These are phyloP conservation scores for Heliothis virescens DNA, from an alignment of 1,140 invertebrate species.

Conservation along the genomic window DNA sequence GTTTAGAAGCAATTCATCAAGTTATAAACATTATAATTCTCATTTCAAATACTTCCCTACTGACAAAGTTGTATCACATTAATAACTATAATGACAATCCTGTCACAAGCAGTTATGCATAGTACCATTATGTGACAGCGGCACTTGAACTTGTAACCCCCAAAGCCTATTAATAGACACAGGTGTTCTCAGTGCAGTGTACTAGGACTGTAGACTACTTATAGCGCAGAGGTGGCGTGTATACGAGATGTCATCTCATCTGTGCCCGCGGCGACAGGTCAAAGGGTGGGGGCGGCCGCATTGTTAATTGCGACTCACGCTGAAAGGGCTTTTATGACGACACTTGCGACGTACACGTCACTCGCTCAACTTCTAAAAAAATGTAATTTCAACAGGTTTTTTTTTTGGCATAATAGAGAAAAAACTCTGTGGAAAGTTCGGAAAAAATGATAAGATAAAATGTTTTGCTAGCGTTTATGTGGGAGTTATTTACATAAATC, in stretches of 20 bases:
- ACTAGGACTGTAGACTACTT: neutral
- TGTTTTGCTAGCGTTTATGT: neutral
- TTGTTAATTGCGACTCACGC: slow-evolving; percentile 79
- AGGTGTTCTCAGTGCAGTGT: slow-evolving; percentile 27
- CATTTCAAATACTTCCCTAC: too few relatives aligned
- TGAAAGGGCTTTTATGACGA: slow-evolving; percentile 80
- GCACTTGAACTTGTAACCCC: slow-evolving; percentile 40
- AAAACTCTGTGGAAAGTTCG: slow-evolving; percentile 19
- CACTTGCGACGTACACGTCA: slow-evolving; percentile 59
- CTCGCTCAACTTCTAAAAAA: slow-evolving; percentile 31
- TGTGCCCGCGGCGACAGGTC: slow-evolving; percentile 74
- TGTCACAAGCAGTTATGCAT: neutral
- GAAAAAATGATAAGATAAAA: slow-evolving; percentile 29
- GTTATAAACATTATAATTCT: too few relatives aligned
- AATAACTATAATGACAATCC: neutral
- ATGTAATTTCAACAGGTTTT: slow-evolving; percentile 46
- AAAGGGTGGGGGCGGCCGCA: slow-evolving; percentile 75
- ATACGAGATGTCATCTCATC: slow-evolving; percentile 71
- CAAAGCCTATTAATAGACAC: slow-evolving; percentile 35
- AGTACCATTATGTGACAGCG: slow-evolving; percentile 11
- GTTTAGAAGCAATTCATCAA: too few relatives aligned
- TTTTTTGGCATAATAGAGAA: slow-evolving; percentile 35
- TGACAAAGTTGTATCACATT: neutral
- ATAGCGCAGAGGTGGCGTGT: slow-evolving; percentile 37
- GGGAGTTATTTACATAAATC: neutral